Conservation (phyloP, 2,888 invertebrate genomes). For the Drosophila fungiperda region DNA sequence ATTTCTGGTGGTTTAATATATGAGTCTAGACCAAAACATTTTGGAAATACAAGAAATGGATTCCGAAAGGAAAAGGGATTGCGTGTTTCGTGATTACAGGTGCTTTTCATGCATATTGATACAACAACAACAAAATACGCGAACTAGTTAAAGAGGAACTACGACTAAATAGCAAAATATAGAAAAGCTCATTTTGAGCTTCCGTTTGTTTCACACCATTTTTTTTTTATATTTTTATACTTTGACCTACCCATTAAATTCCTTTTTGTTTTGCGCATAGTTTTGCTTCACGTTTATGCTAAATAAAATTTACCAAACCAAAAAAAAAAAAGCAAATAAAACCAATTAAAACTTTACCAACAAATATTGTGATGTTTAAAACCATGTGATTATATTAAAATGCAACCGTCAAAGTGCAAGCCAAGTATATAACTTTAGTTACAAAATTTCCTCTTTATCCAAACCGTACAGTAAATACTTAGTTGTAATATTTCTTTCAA, state of each 20-base stretch:
- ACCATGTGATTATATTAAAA: slow-evolving; percentile 45
- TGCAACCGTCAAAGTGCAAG: slow-evolving; percentile 76
- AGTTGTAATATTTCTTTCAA: slow-evolving; percentile 80
- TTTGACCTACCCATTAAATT: slow-evolving; percentile 34
- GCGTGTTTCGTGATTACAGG: slow-evolving; percentile 31
- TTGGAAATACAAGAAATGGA: neutral
- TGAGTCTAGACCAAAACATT: neutral
- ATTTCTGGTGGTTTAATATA: neutral
- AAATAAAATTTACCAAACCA: slow-evolving; percentile 35
- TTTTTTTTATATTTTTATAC: slow-evolving; percentile 11
- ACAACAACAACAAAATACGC: slow-evolving; percentile 3
- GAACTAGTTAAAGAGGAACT: slow-evolving; percentile 12
- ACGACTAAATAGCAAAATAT: neutral
- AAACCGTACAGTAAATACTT: slow-evolving; percentile 77
- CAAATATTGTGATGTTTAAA: slow-evolving; percentile 64
- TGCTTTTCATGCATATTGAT: slow-evolving; percentile 74
- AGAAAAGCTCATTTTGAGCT: slow-evolving; percentile 26
- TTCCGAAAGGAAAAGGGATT: neutral
- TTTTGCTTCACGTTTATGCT: slow-evolving; percentile 67
- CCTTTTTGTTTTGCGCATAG: slow-evolving; percentile 51
- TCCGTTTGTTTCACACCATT: slow-evolving; percentile 12
- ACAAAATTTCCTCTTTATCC: slow-evolving; percentile 85
- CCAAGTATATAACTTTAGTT: slow-evolving; percentile 77
- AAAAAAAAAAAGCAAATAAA: slow-evolving; percentile 27
- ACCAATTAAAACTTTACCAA: slow-evolving; percentile 28